These are phyloP conservation scores for Epinephelus coioides DNA, from an alignment of 2,797 vertebrate genomes.

Conservation along the genomic window DNA sequence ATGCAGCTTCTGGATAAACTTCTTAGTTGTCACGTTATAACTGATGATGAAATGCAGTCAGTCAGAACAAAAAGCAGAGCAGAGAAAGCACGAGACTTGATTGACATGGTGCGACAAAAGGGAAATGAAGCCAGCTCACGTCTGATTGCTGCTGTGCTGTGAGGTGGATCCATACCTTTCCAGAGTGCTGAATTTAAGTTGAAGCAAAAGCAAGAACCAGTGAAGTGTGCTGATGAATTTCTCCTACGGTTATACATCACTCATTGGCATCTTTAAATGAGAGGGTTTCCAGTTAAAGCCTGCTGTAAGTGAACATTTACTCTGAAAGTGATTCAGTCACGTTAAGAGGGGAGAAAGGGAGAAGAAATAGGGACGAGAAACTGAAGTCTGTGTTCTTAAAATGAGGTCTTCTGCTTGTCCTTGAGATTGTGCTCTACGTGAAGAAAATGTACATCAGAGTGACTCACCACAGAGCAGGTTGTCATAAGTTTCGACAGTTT, in stretches of 20 bases:
- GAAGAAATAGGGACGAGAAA: no score
- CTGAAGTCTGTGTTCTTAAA: no score
- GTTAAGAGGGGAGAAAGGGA: no score
- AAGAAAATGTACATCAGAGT: no score
- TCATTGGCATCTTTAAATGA: neutral
- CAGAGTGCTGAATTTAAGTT: neutral
- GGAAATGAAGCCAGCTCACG: neutral
- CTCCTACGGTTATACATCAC: neutral
- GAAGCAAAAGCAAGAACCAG: neutral
- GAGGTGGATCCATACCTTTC: neutral
- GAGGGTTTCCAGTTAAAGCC: neutral
- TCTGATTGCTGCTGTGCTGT: neutral
- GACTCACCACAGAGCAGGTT: no score
- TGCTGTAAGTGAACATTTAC: neutral
- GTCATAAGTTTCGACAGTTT: no score
- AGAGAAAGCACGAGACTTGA: neutral
- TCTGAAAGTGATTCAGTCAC: no score
- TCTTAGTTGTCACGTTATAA: neutral
- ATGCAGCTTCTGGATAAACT: neutral
- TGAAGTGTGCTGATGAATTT: no score
- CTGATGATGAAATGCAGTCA: no score
- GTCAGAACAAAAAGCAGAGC: no score
- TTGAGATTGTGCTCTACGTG: no score
- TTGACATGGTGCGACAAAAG: neutral
- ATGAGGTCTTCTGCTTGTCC: no score